Conservation (phyloP, 1,140 invertebrate genomes). For the Euglossa dilemma region DNA sequence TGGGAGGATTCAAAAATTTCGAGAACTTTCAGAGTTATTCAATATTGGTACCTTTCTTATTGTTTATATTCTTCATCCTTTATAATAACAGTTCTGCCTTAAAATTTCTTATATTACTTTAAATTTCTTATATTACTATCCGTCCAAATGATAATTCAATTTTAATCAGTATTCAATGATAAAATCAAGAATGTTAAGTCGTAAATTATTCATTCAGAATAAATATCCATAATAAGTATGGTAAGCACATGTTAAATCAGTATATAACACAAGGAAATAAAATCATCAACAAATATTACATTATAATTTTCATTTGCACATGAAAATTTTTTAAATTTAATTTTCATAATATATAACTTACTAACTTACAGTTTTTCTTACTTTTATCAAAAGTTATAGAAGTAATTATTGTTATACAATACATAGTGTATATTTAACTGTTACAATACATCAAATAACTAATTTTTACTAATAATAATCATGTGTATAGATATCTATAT, state of each 20-base stretch:
- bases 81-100: neutral
- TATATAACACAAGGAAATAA: neutral
- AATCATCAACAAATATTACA: neutral
- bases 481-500: neutral
- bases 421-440: constrained; percentile 23
- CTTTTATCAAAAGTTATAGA: neutral
- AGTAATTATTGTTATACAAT: constrained; percentile 59
- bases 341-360: neutral
- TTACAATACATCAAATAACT: constrained; percentile 21
- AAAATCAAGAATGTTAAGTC: neutral
- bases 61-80: neutral
- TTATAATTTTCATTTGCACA: neutral
- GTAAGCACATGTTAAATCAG: neutral
- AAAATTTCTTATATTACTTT: constrained; percentile 14
- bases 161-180: constrained; percentile 9
- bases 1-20: neutral
- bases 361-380: constrained; percentile 15
- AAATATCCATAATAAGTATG: neutral
- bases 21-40: neutral
- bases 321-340: neutral
- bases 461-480: constrained; percentile 7
- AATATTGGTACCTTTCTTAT: neutral
- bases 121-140: constrained; percentile 27
- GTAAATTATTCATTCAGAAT: neutral
- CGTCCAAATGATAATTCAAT: constrained; percentile 47